Evolutionary conservation across 2,113 vertebrate species (phyloP).

Genomic region (Addax nasomaculatus): DNA sequence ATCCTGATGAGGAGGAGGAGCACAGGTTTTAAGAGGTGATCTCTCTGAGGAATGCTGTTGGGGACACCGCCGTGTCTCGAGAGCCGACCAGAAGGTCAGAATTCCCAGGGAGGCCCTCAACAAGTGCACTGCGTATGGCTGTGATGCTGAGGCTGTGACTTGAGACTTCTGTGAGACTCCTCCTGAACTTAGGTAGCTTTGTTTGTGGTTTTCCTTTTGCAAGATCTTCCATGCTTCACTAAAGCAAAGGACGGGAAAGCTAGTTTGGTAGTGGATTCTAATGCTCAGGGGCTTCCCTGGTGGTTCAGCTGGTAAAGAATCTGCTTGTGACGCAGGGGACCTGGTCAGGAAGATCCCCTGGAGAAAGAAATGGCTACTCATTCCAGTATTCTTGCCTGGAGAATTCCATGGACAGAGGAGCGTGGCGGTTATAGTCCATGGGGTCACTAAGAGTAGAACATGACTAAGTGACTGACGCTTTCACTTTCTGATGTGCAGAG

Average conservation of each 20-base stretch:
- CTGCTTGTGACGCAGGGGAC: not conserved
- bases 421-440: not conserved
- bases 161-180: not conserved
- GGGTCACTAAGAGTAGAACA: not conserved
- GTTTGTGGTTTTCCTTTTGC: not conserved
- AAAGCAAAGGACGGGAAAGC: not conserved
- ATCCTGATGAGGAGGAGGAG: not conserved
- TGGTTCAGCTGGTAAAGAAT: not conserved
- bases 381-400: not conserved
- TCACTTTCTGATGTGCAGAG: not conserved
- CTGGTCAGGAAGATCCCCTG: not conserved
- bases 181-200: not conserved
- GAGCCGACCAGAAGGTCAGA: not conserved
- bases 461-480: not conserved
- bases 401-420: not conserved
- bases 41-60: not conserved
- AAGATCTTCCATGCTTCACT: not conserved
- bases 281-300: not conserved
- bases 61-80: not conserved
- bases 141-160: not conserved
- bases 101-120: not conserved
- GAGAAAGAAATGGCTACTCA: not conserved
- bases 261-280: not conserved
- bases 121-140: rapidly evolving
- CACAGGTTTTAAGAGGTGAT: not conserved